phyloP scores from a whole-genome alignment of 2,113 vertebrate genomes.

The Melanerpes aurifrons region DNA sequence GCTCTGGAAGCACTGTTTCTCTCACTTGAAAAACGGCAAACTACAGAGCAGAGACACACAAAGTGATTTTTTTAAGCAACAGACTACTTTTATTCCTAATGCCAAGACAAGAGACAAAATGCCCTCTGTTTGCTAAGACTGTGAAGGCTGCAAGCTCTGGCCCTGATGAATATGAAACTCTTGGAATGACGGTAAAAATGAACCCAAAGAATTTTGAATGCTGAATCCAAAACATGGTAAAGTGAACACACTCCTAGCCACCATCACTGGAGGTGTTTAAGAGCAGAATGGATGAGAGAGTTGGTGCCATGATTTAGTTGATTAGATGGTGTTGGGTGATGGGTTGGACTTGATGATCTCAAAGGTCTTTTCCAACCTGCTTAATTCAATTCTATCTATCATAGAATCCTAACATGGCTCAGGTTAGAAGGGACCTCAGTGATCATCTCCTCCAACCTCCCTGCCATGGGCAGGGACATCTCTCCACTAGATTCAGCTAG shows the following conservation, averaged over 20 bases:
- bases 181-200: neutral
- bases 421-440: too few species aligned
- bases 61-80: neutral
- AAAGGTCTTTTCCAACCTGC: too few species aligned
- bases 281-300: too few species aligned
- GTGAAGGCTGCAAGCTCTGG: neutral
- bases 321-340: too few species aligned
- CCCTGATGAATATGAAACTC: neutral
- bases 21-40: neutral
- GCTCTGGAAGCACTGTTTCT: neutral
- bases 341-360: too few species aligned
- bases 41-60: neutral
- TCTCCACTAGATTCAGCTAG: too few species aligned
- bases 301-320: too few species aligned
- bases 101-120: neutral
- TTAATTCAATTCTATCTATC: neutral
- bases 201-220: neutral
- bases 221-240: neutral
- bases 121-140: neutral
- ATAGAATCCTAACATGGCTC: too few species aligned
- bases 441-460: too few species aligned
- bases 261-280: too few species aligned
- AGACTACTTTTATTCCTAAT: neutral
- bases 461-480: too few species aligned
- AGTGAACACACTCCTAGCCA: rapidly evolving